These are phyloP conservation scores for Cosmopolites sordidus DNA, from an alignment of 2,888 invertebrate species.

Conservation along the genomic window DNA sequence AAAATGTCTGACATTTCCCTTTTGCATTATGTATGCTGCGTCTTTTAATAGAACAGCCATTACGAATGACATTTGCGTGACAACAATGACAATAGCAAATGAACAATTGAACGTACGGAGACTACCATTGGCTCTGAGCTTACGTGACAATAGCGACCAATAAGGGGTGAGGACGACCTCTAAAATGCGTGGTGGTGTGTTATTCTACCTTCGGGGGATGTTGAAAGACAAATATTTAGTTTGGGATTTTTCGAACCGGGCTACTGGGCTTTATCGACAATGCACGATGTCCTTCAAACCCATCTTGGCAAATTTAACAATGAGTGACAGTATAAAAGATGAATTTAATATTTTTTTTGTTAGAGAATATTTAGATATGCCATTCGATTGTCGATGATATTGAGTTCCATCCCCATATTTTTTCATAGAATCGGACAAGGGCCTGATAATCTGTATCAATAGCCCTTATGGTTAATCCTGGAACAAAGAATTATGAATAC, in stretches of 20 bases:
- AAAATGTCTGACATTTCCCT: background rate
- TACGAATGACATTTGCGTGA: slow-evolving; percentile 39
- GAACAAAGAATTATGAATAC: slow-evolving; percentile 44
- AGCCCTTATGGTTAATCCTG: slow-evolving; percentile 43
- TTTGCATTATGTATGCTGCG: background rate
- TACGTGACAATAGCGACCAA: slow-evolving; percentile 45
- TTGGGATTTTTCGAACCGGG: slow-evolving; percentile 15
- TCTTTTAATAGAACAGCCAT: slow-evolving; percentile 24
- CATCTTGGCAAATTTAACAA: slow-evolving; percentile 30
- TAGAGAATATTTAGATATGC: slow-evolving; percentile 36
- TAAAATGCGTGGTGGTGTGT: slow-evolving; percentile 18
- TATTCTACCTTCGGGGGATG: slow-evolving; percentile 21
- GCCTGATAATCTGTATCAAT: slow-evolving; percentile 41
- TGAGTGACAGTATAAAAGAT: slow-evolving; percentile 45
- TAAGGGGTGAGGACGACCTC: slow-evolving; percentile 31
- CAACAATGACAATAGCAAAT: slow-evolving; percentile 43
- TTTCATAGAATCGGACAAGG: slow-evolving; percentile 40
- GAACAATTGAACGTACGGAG: slow-evolving; percentile 38
- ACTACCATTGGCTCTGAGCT: slow-evolving; percentile 38
- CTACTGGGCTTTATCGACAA: slow-evolving; percentile 15
- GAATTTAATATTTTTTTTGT: slow-evolving; percentile 39
- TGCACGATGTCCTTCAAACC: slow-evolving; percentile 21
- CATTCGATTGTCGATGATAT: slow-evolving; percentile 37
- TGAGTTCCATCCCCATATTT: slow-evolving; percentile 38
- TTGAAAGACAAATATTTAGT: slow-evolving; percentile 27